Evolutionary conservation across 2,888 invertebrate species (phyloP), one percentile per base, ranked within the genome.

Genomic region (Tinea trinotella): DNA sequence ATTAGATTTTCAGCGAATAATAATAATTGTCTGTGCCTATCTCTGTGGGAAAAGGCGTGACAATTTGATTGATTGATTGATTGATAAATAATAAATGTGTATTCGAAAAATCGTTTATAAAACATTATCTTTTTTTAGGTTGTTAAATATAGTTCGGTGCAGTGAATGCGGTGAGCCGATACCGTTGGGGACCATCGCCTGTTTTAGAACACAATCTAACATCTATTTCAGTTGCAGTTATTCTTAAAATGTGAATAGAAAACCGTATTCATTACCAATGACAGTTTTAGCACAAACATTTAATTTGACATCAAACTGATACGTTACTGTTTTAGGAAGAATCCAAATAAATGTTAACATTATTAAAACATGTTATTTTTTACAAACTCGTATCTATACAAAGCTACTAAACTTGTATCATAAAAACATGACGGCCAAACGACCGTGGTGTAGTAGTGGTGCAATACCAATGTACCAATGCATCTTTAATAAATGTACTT

Each of bases 191-290:
- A 18, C 18, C 18, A 20, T 48, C 48, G n/a, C 24, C 50, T 18
- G 50, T 22, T 24, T 50, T 50, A 50, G 50, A 50, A 24, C 7
- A 50, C 24, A 50, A 50, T 50, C 24, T 15, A 24, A 50, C 12
- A 24, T 22, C 50, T 50, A 50, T 50, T 50, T 50, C 24, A 50
- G 50, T 50, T 24, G 22, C 22, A 50, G 24, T 24, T 24, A 24
- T 24, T 50, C 50, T 50, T 10, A 50, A 50, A 24, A 13, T 18
- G 18, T 13, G 4, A 40, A 40, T 17, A 12, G 30, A 30, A 30
- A 30, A 4, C 30, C 30, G n/a, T 4, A 30, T 30, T 4, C 30
- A 30, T 10, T n/a, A n/a, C n/a, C n/a, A n/a, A n/a, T n/a, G n/a
- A n/a, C n/a, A n/a, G n/a, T n/a, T 7, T 30, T 22, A 22, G 22